Evolutionary conservation across 92 coral and sea anemone species (phyloP).

Genomic region (Porites cylindrica): DNA sequence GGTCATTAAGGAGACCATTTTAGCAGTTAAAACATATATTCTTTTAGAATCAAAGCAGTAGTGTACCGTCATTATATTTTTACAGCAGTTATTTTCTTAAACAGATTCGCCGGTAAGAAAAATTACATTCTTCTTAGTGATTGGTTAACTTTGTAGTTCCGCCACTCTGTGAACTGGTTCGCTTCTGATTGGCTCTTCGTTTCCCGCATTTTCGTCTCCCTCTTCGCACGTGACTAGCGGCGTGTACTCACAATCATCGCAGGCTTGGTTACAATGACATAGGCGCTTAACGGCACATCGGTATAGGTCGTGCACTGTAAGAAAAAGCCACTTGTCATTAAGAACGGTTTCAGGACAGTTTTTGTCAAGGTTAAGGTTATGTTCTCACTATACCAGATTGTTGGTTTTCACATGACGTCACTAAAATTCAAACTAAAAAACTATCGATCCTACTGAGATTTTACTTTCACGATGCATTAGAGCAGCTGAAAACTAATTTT

Average conservation of each 20-base stretch:
- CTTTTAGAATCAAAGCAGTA: no score
- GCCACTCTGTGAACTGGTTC: constrained; percentile 22
- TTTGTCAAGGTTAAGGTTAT: no score
- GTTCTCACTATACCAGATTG: no score
- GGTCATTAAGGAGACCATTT: no score
- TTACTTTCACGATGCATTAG: no score
- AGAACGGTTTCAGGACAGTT: no score
- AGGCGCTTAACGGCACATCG: constrained; percentile 66
- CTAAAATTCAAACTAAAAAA: no score
- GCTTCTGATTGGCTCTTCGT: constrained; percentile 12
- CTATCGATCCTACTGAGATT: no score
- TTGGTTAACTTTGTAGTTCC: constrained; percentile 36
- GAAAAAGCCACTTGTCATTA: background rate
- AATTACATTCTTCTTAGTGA: background rate
- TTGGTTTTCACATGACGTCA: no score
- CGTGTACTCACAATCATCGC: constrained; percentile 77
- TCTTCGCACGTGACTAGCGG: constrained; percentile 85
- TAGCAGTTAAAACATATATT: no score
- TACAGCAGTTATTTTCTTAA: background rate
- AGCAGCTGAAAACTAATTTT: no score
- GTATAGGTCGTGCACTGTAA: constrained; percentile 71
- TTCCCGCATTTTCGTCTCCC: constrained; percentile 59
- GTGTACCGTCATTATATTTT: background rate
- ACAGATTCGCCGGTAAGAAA: background rate
- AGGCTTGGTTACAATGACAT: constrained; percentile 69